These are phyloP conservation scores for Leptogaster cylindrica DNA, from an alignment of 2,888 invertebrate genomes.

Conservation along the genomic window DNA sequence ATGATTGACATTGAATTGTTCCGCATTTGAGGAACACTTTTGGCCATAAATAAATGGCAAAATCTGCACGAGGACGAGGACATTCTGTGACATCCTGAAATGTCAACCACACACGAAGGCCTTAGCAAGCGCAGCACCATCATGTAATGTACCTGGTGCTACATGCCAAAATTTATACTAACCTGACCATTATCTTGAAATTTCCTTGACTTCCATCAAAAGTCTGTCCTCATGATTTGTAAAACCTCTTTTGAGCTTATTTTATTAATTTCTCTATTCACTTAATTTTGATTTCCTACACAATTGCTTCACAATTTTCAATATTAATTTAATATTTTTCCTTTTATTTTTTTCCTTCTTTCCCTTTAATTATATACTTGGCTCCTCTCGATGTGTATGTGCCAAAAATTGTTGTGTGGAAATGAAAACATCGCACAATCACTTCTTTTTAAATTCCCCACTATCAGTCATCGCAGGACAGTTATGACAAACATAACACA, in stretches of 20 bases:
- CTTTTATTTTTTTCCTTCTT: conserved; percentile 12
- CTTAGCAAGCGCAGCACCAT: conserved; percentile 32
- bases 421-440: conserved; percentile 41
- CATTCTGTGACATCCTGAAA: conserved; percentile 35
- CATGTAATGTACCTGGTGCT: conserved; percentile 29
- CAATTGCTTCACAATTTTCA: too few species aligned
- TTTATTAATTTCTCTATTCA: too few species aligned
- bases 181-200: conserved; percentile 40
- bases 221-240: not conserved
- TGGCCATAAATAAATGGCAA: not conserved
- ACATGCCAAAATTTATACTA: conserved; percentile 32
- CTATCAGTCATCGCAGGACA: conserved; percentile 7
- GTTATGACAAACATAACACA: not conserved
- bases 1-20: too few species aligned
- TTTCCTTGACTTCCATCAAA: conserved; percentile 32
- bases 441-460: conserved; percentile 22
- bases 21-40: too few species aligned
- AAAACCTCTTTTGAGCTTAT: conserved; percentile 1
- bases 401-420: conserved; percentile 33
- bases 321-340: too few species aligned
- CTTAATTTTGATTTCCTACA: not conserved
- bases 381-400: conserved; percentile 30
- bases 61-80: conserved; percentile 24
- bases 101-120: conserved; percentile 41
- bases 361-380: conserved; percentile 25